phyloP scores from a whole-genome alignment of 2,888 invertebrate species.

The Hydroisotoma schaefferi region DNA sequence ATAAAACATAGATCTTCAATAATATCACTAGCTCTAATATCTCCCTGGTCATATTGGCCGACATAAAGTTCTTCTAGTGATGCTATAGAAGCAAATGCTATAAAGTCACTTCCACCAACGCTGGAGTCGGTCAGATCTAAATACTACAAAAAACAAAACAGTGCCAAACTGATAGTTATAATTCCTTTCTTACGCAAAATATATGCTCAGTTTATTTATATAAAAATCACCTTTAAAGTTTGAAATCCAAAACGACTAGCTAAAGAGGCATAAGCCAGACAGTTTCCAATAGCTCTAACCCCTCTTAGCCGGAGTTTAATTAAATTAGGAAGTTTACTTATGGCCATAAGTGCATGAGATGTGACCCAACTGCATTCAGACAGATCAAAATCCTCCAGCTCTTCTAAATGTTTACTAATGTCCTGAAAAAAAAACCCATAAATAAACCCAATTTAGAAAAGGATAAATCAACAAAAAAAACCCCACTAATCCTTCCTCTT shows the following conservation, averaged over 20 bases:
- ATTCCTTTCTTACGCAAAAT: background rate
- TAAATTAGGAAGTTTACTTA: constrained; percentile 43
- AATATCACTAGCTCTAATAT: constrained; percentile 27
- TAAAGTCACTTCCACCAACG: constrained; percentile 41
- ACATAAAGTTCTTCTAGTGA: constrained; percentile 46
- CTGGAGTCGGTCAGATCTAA: constrained; percentile 46
- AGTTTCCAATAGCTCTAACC: constrained; percentile 44
- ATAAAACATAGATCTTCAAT: constrained; percentile 37
- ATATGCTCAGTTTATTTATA: background rate
- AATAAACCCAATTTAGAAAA: background rate
- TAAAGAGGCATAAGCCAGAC: constrained; percentile 44
- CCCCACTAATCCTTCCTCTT: no score
- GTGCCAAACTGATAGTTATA: constrained; percentile 1
- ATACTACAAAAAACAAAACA: constrained; percentile 27
- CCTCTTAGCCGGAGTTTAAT: constrained; percentile 36
- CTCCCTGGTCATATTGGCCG: constrained; percentile 44
- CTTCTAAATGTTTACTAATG: constrained; percentile 25
- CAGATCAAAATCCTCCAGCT: constrained; percentile 42
- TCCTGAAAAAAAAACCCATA: constrained; percentile 22
- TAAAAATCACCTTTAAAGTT: constrained; percentile 33
- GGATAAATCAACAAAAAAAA: background rate
- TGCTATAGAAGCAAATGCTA: constrained; percentile 32
- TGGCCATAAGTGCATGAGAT: constrained; percentile 39
- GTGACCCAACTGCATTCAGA: constrained; percentile 44
- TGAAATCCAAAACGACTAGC: constrained; percentile 46